Evolutionary conservation across 2,113 vertebrate genomes (phyloP).

Genomic region (Colossoma macropomum): DNA sequence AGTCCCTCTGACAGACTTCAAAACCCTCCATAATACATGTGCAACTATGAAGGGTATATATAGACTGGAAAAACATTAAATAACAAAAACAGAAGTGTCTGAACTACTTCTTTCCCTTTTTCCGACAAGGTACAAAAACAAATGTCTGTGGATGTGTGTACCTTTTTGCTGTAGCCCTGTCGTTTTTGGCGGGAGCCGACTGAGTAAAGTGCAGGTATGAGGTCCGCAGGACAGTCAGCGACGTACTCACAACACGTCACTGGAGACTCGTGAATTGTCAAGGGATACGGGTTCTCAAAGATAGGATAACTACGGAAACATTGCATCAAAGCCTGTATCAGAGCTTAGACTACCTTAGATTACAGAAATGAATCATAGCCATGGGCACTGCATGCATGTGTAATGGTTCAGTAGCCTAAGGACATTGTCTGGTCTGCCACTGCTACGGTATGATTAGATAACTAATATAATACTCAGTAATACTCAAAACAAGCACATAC

Average conservation of each 20-base stretch:
- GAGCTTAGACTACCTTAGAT: neutral
- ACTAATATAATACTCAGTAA: too few relatives aligned
- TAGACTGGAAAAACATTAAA: neutral
- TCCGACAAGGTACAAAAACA: neutral
- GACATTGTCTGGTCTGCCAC: neutral
- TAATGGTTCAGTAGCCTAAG: neutral
- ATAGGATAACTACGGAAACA: slow-evolving; percentile 89
- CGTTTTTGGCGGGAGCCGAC: slow-evolving; percentile 96
- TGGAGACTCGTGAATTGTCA: slow-evolving; percentile 97
- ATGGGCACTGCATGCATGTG: neutral
- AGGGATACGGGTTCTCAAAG: slow-evolving; percentile 98
- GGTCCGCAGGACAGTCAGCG: slow-evolving; percentile 95
- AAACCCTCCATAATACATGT: too few relatives aligned
- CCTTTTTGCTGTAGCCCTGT: slow-evolving; percentile 99
- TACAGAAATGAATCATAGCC: neutral
- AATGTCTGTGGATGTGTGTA: slow-evolving; percentile 53
- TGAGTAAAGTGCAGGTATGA: slow-evolving; percentile 98
- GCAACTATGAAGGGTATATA: too few relatives aligned
- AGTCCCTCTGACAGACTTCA: too few relatives aligned
- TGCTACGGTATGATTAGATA: neutral
- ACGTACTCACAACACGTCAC: slow-evolving; percentile 99
- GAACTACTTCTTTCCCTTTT: too few relatives aligned
- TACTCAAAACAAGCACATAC: slow-evolving; percentile 75
- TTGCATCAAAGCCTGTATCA: neutral
- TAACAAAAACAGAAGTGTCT: too few relatives aligned